Evolutionary conservation across 1,140 invertebrate genomes (phyloP).

Genomic region (Mamestra configurata): DNA sequence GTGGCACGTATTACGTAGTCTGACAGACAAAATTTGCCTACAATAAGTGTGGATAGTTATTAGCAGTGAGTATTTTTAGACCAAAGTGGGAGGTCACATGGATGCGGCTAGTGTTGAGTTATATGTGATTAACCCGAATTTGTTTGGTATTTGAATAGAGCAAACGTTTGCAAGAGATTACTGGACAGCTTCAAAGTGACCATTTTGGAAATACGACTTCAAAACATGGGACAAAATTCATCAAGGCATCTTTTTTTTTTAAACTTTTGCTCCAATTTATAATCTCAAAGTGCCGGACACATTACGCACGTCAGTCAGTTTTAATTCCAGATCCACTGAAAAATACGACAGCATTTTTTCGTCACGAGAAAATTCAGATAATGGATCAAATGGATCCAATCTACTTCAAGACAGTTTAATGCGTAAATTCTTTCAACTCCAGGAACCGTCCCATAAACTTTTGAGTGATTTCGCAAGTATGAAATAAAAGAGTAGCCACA

Average conservation of each 20-base stretch:
- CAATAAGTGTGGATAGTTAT: conserved; percentile 47
- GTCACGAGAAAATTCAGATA: conserved; percentile 1
- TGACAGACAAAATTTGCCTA: conserved; percentile 50
- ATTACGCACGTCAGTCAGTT: not conserved
- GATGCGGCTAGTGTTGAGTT: conserved; percentile 52
- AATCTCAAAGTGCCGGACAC: not conserved
- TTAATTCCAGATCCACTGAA: conserved; percentile 1
- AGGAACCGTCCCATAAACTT: not conserved
- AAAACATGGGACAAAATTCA: not conserved
- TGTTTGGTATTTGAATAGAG: conserved; percentile 35
- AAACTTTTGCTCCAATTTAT: not conserved
- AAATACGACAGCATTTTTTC: conserved; percentile 11
- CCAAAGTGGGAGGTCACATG: conserved; percentile 49
- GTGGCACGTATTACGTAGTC: conserved; percentile 36
- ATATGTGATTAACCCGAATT: conserved; percentile 63
- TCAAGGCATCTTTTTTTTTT: not conserved
- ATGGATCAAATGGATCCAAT: conserved; percentile 28
- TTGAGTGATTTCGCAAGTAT: not conserved
- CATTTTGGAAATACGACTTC: not conserved
- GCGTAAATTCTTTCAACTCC: not conserved
- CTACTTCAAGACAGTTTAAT: conserved; percentile 19
- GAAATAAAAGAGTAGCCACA: not conserved
- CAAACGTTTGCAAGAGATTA: not conserved
- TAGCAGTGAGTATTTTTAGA: conserved; percentile 50
- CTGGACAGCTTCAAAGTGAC: not conserved